Percentiles rank a stretch among this genome's conserved stretches.
Evolutionary conservation across 2,113 vertebrate genomes (phyloP).

Genomic region (Hippopotamus amphibius): DNA sequence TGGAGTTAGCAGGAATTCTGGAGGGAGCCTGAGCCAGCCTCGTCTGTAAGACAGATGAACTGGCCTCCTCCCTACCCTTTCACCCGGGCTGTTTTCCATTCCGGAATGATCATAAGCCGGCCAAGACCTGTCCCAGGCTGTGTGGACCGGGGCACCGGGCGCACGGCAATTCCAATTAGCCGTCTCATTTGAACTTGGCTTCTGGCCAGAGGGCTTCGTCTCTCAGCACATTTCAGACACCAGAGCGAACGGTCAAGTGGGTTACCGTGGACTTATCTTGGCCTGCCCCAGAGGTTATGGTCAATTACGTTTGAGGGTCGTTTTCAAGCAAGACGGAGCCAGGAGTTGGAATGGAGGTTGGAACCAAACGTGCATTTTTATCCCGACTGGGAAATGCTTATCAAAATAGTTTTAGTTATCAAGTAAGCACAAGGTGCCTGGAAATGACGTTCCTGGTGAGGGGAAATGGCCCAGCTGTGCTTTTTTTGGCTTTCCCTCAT

Average conservation of each 20-base stretch:
- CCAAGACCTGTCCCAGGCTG: conserved; percentile 56
- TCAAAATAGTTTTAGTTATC: conserved; percentile 87
- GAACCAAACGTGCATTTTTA: conserved; percentile 72
- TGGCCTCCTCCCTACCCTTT: conserved; percentile 76
- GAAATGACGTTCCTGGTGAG: conserved; percentile 84
- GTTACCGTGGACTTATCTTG: conserved; percentile 47
- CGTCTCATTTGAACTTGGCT: conserved; percentile 75
- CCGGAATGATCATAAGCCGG: conserved; percentile 68
- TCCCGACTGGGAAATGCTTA: conserved; percentile 82
- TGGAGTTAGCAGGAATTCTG: conserved; percentile 81
- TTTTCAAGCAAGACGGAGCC: conserved; percentile 72
- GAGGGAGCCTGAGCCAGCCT: conserved; percentile 75
- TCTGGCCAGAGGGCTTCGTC: conserved; percentile 74
- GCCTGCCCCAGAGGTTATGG: conserved; percentile 65
- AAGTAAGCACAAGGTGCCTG: conserved; percentile 84
- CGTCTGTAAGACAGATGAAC: conserved; percentile 79
- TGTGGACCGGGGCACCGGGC: conserved; percentile 38
- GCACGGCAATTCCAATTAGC: conserved; percentile 66
- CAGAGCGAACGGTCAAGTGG: conserved; percentile 56
- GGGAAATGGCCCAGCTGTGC: conserved; percentile 88
- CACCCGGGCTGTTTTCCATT: conserved; percentile 75
- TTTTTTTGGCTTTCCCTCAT: conserved; percentile 86
- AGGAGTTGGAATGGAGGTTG: conserved; percentile 65
- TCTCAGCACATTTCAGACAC: conserved; percentile 68
- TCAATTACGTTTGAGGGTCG: conserved; percentile 60